phyloP scores from a whole-genome alignment of 1,140 invertebrate genomes.

The Cotesia vestalis region DNA sequence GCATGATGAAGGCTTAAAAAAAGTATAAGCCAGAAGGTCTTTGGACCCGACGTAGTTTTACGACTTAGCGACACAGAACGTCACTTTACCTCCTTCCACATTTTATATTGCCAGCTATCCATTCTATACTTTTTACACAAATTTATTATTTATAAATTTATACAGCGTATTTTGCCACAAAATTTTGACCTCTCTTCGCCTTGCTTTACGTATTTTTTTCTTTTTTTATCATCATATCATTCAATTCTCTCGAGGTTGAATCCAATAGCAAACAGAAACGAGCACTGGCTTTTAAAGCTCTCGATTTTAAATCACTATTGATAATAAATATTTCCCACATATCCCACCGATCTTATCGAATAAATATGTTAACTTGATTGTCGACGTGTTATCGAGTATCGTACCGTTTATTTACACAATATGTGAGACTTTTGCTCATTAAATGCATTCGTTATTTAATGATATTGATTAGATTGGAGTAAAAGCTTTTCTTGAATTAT shows the following conservation, averaged over 20 bases:
- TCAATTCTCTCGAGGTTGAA: neutral
- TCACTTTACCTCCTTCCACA: conserved; percentile 58
- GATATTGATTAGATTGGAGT: conserved; percentile 62
- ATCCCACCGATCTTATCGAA: conserved; percentile 16
- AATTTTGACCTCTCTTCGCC: conserved; percentile 3
- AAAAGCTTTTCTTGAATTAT: conserved; percentile 59
- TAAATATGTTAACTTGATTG: conserved; percentile 29
- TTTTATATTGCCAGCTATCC: conserved; percentile 56
- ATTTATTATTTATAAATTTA: conserved; percentile 64
- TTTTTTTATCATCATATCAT: neutral
- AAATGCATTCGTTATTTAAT: conserved; percentile 60
- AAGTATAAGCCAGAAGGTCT: conserved; percentile 44
- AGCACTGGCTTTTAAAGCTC: conserved; percentile 19
- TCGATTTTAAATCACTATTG: conserved; percentile 22
- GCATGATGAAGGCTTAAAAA: conserved; percentile 60
- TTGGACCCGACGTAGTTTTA: conserved; percentile 55
- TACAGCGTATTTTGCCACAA: neutral
- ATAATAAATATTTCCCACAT: neutral
- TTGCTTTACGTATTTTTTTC: too few species aligned
- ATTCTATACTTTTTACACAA: conserved; percentile 41
- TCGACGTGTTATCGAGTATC: conserved; percentile 40
- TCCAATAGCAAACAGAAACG: conserved; percentile 17
- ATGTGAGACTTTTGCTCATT: conserved; percentile 52
- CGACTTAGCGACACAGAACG: conserved; percentile 60
- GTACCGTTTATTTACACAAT: conserved; percentile 48